Percentiles rank a stretch among this genome's conserved stretches.
Conservation (phyloP, 2,113 vertebrate genomes). For the Eublepharis macularius region DNA sequence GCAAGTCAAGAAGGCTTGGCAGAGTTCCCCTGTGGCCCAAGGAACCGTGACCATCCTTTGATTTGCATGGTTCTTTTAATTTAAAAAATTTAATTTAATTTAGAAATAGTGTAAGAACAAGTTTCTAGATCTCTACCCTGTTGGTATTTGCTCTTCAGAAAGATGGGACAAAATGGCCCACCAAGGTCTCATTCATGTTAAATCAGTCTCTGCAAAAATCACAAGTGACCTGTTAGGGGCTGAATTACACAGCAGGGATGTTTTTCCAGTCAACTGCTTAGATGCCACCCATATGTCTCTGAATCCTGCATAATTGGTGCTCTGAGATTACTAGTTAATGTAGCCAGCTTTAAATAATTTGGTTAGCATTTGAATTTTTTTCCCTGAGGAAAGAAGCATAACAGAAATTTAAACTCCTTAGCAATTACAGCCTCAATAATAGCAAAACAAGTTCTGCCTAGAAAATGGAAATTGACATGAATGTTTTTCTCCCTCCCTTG, state of each 20-base stretch:
- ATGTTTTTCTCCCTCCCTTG: not conserved
- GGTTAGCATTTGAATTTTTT: not conserved
- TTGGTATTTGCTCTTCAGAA: conserved; percentile 57
- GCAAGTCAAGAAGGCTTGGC: conserved; percentile 1
- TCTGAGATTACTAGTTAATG: conserved; percentile 1
- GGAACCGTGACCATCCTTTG: conserved; percentile 41
- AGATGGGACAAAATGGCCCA: conserved; percentile 57
- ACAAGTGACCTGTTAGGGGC: conserved; percentile 27
- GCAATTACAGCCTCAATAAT: not conserved
- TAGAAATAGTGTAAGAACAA: conserved; percentile 55
- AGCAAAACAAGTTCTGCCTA: not conserved
- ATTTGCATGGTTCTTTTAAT: conserved; percentile 38
- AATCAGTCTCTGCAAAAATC: conserved; percentile 49
- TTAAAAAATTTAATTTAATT: too few relatives aligned
- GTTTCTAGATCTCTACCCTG: conserved; percentile 57
- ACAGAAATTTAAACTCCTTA: not conserved
- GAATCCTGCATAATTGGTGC: not conserved
- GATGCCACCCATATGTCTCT: not conserved
- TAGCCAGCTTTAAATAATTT: not conserved
- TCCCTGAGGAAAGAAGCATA: not conserved
- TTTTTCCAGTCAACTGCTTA: not conserved
- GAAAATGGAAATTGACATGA: fast-evolving
- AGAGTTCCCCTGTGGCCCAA: conserved; percentile 46
- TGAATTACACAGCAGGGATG: not conserved
- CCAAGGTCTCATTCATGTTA: conserved; percentile 45